These are phyloP conservation scores for Chlorocebus sabaeus DNA, from an alignment of 2,113 vertebrate genomes.

Conservation along the genomic window DNA sequence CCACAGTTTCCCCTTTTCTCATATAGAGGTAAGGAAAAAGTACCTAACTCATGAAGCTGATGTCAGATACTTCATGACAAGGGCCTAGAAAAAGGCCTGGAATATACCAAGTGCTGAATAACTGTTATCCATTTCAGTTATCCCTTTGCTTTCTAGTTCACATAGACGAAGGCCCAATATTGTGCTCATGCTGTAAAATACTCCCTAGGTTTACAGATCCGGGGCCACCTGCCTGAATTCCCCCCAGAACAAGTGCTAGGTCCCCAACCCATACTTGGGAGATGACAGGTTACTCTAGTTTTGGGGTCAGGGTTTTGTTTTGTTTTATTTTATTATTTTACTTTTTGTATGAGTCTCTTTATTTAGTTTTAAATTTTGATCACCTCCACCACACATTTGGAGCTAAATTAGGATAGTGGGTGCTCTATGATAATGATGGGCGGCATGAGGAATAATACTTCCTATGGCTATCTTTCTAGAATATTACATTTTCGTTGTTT, in stretches of 20 bases:
- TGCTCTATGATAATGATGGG: not conserved
- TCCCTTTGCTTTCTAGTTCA: not conserved
- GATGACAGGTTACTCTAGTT: not conserved
- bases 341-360: not conserved
- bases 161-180: accelerated
- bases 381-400: not conserved
- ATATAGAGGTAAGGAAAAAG: not conserved
- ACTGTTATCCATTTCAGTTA: not conserved
- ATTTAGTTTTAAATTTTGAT: not conserved
- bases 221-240: not conserved
- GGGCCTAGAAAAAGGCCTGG: accelerated
- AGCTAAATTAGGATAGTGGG: not conserved
- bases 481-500: not conserved
- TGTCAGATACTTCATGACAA: accelerated
- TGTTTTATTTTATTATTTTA: not conserved
- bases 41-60: accelerated
- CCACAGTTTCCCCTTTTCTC: not conserved
- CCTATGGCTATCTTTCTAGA: not conserved
- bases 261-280: too few species aligned
- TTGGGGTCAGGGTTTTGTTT: not conserved
- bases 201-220: accelerated
- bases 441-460: not conserved
- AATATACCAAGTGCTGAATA: accelerated
- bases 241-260: not conserved
- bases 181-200: too few species aligned